Evolutionary conservation across 2,797 vertebrate species (phyloP).

Genomic region (Mycteria americana): DNA sequence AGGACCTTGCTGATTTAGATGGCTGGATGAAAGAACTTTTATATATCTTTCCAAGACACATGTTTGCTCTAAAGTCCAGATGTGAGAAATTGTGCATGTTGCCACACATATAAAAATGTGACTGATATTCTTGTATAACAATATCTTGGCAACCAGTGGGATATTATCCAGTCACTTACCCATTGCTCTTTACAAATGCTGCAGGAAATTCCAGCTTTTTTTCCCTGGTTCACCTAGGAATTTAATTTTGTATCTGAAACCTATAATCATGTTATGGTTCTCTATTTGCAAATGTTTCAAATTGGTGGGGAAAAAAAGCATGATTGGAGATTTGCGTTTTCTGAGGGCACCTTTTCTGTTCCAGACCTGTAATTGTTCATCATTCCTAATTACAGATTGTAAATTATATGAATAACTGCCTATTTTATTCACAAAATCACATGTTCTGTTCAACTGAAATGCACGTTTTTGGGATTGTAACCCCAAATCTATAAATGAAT

Average conservation of each 20-base stretch:
- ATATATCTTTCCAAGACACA: background rate
- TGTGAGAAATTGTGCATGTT: background rate
- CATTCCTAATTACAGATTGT: conserved; percentile 24
- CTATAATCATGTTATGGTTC: background rate
- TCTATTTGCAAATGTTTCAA: background rate
- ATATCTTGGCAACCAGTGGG: background rate
- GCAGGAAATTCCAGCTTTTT: background rate
- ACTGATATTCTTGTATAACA: background rate
- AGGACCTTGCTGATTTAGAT: background rate
- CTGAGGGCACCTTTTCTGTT: conserved; percentile 24
- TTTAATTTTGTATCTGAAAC: background rate
- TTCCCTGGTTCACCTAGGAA: background rate
- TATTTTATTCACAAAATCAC: background rate
- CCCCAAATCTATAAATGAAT: background rate
- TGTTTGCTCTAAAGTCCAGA: background rate
- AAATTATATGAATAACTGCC: background rate
- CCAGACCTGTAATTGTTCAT: conserved; percentile 20
- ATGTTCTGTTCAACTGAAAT: background rate
- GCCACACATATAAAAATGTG: background rate
- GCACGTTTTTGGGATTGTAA: background rate
- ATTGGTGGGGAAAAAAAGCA: fast-evolving
- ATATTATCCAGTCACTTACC: background rate
- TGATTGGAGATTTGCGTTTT: background rate
- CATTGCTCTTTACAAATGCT: background rate
- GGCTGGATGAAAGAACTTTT: background rate